Evolutionary conservation across 2,797 vertebrate species (phyloP), one percentile per base, ranked within the genome.

Genomic region (Sebastolobus alascanus): DNA sequence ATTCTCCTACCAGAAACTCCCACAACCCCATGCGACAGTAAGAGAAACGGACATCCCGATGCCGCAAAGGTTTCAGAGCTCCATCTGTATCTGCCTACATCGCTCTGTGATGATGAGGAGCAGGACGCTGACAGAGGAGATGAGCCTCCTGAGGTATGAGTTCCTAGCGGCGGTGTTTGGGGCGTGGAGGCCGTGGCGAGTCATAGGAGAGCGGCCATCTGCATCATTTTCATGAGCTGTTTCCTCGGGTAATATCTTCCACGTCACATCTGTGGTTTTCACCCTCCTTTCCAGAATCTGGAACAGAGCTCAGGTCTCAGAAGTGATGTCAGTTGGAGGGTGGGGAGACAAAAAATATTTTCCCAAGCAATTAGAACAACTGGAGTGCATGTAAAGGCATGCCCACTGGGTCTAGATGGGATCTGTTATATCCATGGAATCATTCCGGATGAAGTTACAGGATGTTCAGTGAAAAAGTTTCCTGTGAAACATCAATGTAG

Each of bases 61-160:
- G 8, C 74, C 18, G 1, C 38, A 1, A 77, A 54, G 22, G 60
- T 85, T 58, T 70, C 90, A 13, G 75, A 85, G 4, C 88, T 95
- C 4, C 92, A 93, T 82, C 86, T 95, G 46, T 94, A 92, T 31
- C 82, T 96, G 50, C 94, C 92, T 52, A 84, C 85, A 11, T 76
- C 79, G 2, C 33, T 60, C 56, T 87, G 71, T 43, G 80, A 91
- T 4, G 90, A 90, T 22, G 78, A 90, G 67, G 82, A 91, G 10
- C 75, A 78, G 55, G 77, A 70, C 0, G 0, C 40, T 0, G 63
- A 22, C 60, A 3, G 80, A 85, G 20, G 77, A 77, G 12, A 73
- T 46, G 18, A 87, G 25, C 16, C 65, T 12, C 40, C 3, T 31
- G 65, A 68, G 66, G 66, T 35, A 8, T 13, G 66, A 50, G 55